Percentiles rank a stretch among this genome's conserved stretches.
Evolutionary conservation across 1,140 invertebrate species (phyloP).

Genomic region (Piezodorus guildinii): DNA sequence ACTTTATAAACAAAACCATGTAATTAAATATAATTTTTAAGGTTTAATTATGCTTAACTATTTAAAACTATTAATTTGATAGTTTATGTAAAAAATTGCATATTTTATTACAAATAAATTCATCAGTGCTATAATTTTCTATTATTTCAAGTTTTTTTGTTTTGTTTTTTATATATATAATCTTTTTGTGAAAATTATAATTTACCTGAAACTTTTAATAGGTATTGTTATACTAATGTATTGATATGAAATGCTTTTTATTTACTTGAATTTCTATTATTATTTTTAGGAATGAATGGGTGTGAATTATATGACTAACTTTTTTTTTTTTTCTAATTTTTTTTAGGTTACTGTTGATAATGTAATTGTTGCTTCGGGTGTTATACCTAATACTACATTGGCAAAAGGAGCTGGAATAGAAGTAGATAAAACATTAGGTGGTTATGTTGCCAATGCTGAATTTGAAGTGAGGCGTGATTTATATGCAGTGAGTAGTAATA

Average conservation of each 20-base stretch:
- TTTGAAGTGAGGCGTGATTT: constrained; percentile 74
- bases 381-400: constrained; percentile 68
- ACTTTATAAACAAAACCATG: too few relatives aligned
- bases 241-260: neutral
- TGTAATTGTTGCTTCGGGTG: constrained; percentile 75
- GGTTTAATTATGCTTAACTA: too few relatives aligned
- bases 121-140: too few relatives aligned
- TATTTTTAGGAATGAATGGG: neutral
- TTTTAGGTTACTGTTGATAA: constrained; percentile 42
- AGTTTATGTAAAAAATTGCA: too few relatives aligned
- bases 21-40: too few relatives aligned
- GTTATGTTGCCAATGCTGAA: constrained; percentile 86
- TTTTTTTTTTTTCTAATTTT: neutral
- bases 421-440: constrained; percentile 64
- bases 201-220: too few relatives aligned
- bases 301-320: neutral
- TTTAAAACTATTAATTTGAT: too few relatives aligned
- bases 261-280: neutral
- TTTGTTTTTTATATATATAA: too few relatives aligned
- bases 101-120: too few relatives aligned
- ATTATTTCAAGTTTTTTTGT: too few relatives aligned
- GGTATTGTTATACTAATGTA: neutral
- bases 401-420: constrained; percentile 68
- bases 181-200: too few relatives aligned
- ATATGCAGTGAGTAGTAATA: constrained; percentile 45